Evolutionary conservation across 1,140 invertebrate species (phyloP), one percentile per base, ranked within the genome.

Genomic region (Dendroctonus ponderosae): DNA sequence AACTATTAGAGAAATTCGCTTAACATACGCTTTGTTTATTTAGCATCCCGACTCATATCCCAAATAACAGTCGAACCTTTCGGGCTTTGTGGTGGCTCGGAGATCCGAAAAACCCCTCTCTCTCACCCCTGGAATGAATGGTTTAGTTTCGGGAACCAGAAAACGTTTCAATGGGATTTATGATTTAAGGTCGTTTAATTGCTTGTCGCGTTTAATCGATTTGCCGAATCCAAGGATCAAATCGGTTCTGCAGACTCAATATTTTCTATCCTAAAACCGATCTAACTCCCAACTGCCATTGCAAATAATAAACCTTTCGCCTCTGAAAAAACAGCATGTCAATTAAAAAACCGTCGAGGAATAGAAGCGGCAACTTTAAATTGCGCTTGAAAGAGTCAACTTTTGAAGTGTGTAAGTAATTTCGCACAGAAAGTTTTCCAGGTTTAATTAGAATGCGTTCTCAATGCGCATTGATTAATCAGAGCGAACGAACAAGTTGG

Each of bases 1-100:
- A 63, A 63, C 40, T 63, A 63, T 63, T 63, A 63, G 42, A 63
- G 50, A 54, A 46, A 63, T 63, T 63, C 61, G 50, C 61, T 63
- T 63, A 54, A 63, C 59, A 50, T 63, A 54, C 51, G 51, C 50
- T 54, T 53, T 63, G 50, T 63, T 63, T 63, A 63, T 63, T 53
- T 63, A 54, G 51, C 14, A 54, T 51, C 50, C 61, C 61, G 41
- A 53, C 51, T 54, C 51, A 63, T 54, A 63, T 54, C 42, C 50
- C 41, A 54, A 63, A 63, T 63, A 54, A 63, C 61, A 44, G 41
- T 54, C 39, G 41, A 63, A 63, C 61, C 50, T 43, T 63, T 63
- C 8, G 61, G 61, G 50, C 51, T 53, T 63, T 46, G 51, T 8
- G 50, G 61, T 61, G 41, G 7, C 46, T 11, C 26, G 6, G n/a